phyloP scores from a whole-genome alignment of 2,113 vertebrate species.

The Coracopsis vasa region DNA sequence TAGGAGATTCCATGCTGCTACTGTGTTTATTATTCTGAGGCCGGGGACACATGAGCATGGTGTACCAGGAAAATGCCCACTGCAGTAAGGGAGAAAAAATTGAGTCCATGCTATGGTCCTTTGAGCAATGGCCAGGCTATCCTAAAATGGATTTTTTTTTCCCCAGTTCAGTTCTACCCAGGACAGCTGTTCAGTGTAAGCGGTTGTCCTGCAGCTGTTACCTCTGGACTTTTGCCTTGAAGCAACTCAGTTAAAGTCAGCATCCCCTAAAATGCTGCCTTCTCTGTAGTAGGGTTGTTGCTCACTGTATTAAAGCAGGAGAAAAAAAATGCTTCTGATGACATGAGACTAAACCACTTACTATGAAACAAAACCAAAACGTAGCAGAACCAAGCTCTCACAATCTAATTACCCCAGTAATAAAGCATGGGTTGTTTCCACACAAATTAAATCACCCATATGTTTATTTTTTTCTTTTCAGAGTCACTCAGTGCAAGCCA shows the following conservation, averaged over 20 bases:
- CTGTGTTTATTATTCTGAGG: background rate
- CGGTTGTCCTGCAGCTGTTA: background rate
- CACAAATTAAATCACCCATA: background rate
- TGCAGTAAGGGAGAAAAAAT: background rate
- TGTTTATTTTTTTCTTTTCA: background rate
- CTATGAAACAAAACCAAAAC: background rate
- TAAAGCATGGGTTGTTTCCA: background rate
- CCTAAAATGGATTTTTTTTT: background rate
- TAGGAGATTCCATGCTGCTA: background rate
- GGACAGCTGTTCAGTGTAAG: background rate
- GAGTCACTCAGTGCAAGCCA: background rate
- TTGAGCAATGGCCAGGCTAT: background rate
- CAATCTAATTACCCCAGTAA: background rate
- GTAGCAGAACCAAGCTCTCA: background rate
- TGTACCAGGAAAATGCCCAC: background rate
- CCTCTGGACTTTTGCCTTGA: background rate
- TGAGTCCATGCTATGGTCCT: background rate
- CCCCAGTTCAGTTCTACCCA: background rate
- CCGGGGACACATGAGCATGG: background rate
- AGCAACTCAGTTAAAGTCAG: background rate
- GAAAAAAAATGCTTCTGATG: background rate
- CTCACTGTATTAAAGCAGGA: background rate
- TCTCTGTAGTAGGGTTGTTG: background rate
- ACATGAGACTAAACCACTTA: background rate
- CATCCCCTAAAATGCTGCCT: background rate